A percentile compares a stretch with the other conserved stretches of the same genome.
Conservation (phyloP, 2,797 vertebrate species). For the Acanthornis magna region DNA sequence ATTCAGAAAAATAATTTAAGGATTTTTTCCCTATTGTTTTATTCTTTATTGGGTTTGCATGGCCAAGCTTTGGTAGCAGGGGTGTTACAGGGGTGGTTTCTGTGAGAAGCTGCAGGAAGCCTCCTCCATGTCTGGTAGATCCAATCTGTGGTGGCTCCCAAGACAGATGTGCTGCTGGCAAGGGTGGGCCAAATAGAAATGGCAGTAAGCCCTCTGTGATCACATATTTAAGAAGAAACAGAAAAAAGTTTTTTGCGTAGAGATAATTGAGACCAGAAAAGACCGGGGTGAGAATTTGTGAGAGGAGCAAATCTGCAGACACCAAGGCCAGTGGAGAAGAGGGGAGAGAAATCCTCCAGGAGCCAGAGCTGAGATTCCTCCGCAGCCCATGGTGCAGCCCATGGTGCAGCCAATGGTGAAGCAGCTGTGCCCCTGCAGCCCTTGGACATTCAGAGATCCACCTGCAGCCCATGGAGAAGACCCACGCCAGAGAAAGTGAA, state of each 20-base stretch:
- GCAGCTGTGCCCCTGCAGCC: not conserved
- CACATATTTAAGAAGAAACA: not conserved
- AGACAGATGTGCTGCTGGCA: fast-evolving
- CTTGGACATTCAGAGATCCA: not conserved
- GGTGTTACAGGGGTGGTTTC: not conserved
- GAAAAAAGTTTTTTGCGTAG: not conserved
- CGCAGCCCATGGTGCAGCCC: fast-evolving
- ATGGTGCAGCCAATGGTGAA: no score
- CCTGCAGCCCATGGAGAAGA: not conserved
- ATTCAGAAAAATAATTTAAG: not conserved
- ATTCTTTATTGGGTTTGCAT: not conserved
- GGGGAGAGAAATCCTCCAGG: no score
- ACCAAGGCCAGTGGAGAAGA: not conserved
- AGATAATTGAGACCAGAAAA: not conserved
- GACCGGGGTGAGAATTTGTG: not conserved
- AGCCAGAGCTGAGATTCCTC: fast-evolving
- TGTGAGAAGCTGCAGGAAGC: not conserved
- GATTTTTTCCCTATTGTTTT: not conserved
- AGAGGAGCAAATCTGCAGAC: not conserved
- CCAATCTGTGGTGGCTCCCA: not conserved
- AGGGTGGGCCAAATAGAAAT: not conserved
- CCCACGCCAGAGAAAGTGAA: fast-evolving
- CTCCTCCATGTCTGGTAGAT: not conserved
- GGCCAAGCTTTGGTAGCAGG: not conserved
- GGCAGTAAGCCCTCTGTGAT: not conserved